Base-by-base conservation (phyloP, 2,113 vertebrate species). In the Lampris megalopsis region DNA sequence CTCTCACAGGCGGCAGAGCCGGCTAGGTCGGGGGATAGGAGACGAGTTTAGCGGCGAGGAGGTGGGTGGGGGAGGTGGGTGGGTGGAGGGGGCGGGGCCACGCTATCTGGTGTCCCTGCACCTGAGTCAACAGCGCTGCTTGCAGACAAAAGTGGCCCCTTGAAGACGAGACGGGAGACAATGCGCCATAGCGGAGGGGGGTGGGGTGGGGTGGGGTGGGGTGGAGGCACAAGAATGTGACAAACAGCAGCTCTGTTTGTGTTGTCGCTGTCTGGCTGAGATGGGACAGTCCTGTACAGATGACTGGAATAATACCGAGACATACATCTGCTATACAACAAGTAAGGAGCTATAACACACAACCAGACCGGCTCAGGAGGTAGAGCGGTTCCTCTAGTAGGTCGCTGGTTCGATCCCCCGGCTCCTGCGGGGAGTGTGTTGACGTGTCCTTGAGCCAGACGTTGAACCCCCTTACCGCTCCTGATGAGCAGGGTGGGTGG, bases 121-220 rank as follows among this genome's bases (percentile, higher is more conserved):
- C 92, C 94, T 95, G 93, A 88, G 87, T 94, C 91, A 94, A 94
- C 92, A 95, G 80, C 80, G 63, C 76, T 2, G 65, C 62, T 68
- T 8, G 56, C 83, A 91, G 91, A 93, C 89, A 91, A 88, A 90
- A n/a, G 76, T 77, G 54, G 8, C 59, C 68, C 77, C 75, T 79
- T 75, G 42, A 81, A 84, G 73, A 73, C 68, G 77, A 79, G 56
- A 88, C 71, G 42, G 38, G 49, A 88, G 81, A 90, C 81, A 88
- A 81, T 79, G 71, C 38, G 5, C 42, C 35, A n/a, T n/a, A n/a
- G 61, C 73, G 82, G 81, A 24, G 66, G 80, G 58, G 9, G 60
- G 67, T 1, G 67, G 57, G 58, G 74, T n/a, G n/a, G n/a, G n/a
- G n/a, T n/a, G n/a, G 61, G 52, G 50, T 71, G 62, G 54, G 80